Evolutionary conservation across 2,113 vertebrate species (phyloP).

Genomic region (Echinops telfairi): DNA sequence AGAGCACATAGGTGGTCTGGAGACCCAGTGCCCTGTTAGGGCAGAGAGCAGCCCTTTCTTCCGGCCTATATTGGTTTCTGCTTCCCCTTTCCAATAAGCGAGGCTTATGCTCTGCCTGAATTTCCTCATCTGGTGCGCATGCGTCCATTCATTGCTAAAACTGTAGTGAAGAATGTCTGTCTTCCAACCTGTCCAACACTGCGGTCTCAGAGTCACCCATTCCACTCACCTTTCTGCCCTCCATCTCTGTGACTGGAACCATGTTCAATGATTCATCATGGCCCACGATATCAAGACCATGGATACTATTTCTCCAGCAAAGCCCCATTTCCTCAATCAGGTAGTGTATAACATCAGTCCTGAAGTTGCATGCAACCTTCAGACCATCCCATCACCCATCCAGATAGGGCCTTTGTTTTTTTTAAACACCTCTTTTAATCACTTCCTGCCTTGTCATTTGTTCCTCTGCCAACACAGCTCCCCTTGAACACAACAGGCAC

Average conservation of each 20-base stretch:
- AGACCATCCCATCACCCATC: neutral
- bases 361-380: neutral
- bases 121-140: neutral
- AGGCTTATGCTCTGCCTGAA: neutral
- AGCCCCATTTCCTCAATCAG: neutral
- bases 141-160: neutral
- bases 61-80: neutral
- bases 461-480: neutral
- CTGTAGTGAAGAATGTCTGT: neutral
- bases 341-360: neutral
- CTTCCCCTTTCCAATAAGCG: neutral
- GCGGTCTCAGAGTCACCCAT: neutral
- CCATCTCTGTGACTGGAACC: neutral
- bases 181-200: neutral
- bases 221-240: neutral
- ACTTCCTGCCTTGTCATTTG: neutral
- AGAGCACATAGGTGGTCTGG: neutral
- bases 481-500: neutral
- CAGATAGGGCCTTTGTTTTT: neutral
- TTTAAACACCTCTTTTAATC: conserved; percentile 13
- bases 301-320: neutral
- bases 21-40: neutral
- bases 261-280: neutral
- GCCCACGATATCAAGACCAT: too few species aligned
- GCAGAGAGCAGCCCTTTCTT: neutral